Evolutionary conservation across 1,140 invertebrate species (phyloP).

Genomic region (Drosophila subpulchrella): DNA sequence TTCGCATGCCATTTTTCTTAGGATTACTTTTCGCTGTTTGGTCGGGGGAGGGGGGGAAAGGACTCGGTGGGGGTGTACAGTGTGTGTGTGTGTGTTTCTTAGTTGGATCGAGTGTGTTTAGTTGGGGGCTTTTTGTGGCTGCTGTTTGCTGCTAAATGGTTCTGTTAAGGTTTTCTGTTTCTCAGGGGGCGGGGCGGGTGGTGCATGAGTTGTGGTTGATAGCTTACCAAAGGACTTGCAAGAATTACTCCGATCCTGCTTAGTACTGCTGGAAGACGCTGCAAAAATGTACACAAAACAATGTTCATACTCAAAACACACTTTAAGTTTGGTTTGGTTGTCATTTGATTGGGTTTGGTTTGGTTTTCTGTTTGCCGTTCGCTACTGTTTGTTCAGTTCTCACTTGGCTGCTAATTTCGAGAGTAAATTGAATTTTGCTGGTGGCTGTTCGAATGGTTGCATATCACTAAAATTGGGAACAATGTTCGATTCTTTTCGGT

Average conservation of each 20-base stretch:
- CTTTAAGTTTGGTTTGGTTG: constrained; percentile 77
- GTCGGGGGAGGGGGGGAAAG: neutral
- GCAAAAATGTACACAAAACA: constrained; percentile 87
- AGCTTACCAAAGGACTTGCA: constrained; percentile 96
- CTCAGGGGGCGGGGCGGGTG: constrained; percentile 28
- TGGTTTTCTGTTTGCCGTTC: constrained; percentile 14
- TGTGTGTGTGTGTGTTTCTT: constrained; percentile 10
- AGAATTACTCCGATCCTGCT: constrained; percentile 96
- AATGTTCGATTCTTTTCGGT: constrained; percentile 67
- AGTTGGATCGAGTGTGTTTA: constrained; percentile 23
- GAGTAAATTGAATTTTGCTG: constrained; percentile 37
- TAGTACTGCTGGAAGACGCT: constrained; percentile 95
- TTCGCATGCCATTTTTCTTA: constrained; percentile 79
- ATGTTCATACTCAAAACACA: constrained; percentile 85
- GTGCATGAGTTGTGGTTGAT: constrained; percentile 84
- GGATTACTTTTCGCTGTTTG: constrained; percentile 47
- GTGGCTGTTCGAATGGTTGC: constrained; percentile 41
- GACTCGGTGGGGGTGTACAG: constrained; percentile 4
- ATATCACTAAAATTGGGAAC: constrained; percentile 84
- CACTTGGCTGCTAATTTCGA: constrained; percentile 50
- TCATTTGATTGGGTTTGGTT: constrained; percentile 51
- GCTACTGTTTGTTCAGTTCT: constrained; percentile 31
- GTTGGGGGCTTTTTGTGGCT: constrained; percentile 25
- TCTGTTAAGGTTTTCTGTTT: constrained; percentile 21
- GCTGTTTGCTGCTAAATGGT: constrained; percentile 41